Base-by-base conservation (phyloP, 2,113 vertebrate species). In the Gasterosteus nipponicus region DNA sequence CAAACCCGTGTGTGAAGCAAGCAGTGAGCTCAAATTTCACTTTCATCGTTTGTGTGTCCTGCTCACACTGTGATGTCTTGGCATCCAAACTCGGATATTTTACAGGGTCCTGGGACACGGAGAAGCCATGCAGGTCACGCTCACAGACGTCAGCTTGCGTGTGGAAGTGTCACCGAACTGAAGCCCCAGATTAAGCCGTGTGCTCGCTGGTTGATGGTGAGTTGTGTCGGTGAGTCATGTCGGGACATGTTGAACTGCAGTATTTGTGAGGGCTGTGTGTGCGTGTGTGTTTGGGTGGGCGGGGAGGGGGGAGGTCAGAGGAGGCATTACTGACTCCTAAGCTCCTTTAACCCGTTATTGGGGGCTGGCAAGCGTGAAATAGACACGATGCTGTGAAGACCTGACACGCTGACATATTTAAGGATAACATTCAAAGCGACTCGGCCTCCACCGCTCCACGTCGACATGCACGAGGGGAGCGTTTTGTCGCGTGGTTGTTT, bases 181-280 rank as follows among this genome's bases (percentile, higher is more conserved):
- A n/a, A n/a, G 41, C 12, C 4, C 7, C 11, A 44, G 76, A 65
- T 65, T 60, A 74, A 42, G 47, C 61, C n/a, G 49, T 57, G 66
- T 60, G 63, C 51, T 2, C 53, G 26, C 5, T 18, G 11, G 51
- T 47, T 74, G 18, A 71, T 16, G 62, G 46, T 10, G 47, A 46
- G 62, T n/a, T 16, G 33, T 54, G 51, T n/a, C 41, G 51, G 12
- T 14, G 73, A 56, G 78, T 38, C 78, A 26, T 86, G 84, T 81
- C 60, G 31, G 64, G 72, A 77, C 88, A 87, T 69, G 84, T 85
- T 70, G 31, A 68, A 76, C 39, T 69, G 49, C 72, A 69, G 51
- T 54, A 77, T 56, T 1, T 61, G 1, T 46, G 31, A 63, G 62
- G 68, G n/a, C 51, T 73, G 59, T 63, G 46, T 77, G 46, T 26